These are phyloP conservation scores for Oligia strigilis DNA, from an alignment of 2,888 invertebrate species.

Conservation along the genomic window DNA sequence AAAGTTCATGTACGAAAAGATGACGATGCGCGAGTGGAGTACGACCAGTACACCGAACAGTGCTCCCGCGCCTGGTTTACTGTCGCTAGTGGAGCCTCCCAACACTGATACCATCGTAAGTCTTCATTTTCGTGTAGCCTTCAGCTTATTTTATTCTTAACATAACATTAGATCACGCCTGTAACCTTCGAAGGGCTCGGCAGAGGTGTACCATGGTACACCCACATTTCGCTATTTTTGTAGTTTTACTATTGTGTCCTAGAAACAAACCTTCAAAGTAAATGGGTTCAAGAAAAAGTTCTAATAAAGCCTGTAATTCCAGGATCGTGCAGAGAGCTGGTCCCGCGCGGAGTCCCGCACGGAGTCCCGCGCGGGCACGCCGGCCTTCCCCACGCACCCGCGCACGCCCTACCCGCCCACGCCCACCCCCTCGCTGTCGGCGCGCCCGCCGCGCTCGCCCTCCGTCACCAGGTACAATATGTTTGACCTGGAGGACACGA, in stretches of 20 bases:
- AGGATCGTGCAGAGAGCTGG: constrained; percentile 93
- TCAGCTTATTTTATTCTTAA: background rate
- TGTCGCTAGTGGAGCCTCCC: constrained; percentile 86
- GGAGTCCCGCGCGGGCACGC: constrained; percentile 95
- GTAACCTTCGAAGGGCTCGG: background rate
- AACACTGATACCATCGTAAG: constrained; percentile 82
- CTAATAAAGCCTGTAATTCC: background rate
- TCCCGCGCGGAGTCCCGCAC: constrained; percentile 83
- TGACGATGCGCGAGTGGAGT: constrained; percentile 89
- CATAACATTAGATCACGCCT: background rate
- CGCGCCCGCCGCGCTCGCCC: constrained; percentile 95
- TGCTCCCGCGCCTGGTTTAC: constrained; percentile 84
- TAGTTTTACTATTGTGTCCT: background rate
- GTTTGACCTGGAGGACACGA: constrained; percentile 61
- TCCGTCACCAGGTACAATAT: constrained; percentile 85
- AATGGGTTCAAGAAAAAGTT: background rate
- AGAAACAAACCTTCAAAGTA: background rate
- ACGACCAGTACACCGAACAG: constrained; percentile 81
- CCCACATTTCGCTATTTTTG: background rate
- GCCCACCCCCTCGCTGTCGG: constrained; percentile 92
- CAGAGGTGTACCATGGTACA: background rate
- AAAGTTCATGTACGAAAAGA: constrained; percentile 90
- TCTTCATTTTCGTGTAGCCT: constrained; percentile 10
- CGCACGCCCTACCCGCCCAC: constrained; percentile 96
- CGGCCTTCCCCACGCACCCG: constrained; percentile 97